Evolutionary conservation across 2,888 invertebrate genomes (phyloP).

Genomic region (Heliothis peltigera): DNA sequence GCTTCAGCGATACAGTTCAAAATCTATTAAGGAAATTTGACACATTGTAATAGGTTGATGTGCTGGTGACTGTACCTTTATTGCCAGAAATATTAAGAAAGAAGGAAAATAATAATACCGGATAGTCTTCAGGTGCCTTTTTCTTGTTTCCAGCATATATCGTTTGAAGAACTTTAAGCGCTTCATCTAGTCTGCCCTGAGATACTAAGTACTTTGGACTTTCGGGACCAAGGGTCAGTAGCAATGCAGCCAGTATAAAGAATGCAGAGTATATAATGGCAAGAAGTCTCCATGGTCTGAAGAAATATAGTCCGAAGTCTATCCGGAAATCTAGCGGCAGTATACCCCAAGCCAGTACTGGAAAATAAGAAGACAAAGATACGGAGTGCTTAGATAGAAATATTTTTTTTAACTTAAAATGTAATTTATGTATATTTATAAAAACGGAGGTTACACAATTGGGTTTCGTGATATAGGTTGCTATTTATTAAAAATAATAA

Average conservation of each 20-base stretch:
- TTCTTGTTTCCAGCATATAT: constrained; percentile 89
- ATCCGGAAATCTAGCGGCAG: constrained; percentile 89
- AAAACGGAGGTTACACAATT: too few relatives aligned
- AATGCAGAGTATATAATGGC: constrained; percentile 91
- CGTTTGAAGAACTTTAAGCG: constrained; percentile 90
- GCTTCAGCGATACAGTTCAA: too few relatives aligned
- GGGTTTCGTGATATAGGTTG: too few relatives aligned
- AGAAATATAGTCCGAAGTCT: constrained; percentile 86
- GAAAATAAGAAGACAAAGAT: constrained; percentile 45
- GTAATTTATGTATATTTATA: too few relatives aligned
- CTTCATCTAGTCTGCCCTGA: constrained; percentile 90
- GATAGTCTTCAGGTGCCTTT: constrained; percentile 82
- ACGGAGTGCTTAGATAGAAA: too few relatives aligned
- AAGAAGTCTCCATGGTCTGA: constrained; percentile 94
- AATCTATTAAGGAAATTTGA: too few relatives aligned
- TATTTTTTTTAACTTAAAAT: too few relatives aligned
- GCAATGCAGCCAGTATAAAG: constrained; percentile 89
- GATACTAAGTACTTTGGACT: constrained; percentile 94
- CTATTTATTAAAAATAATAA: too few relatives aligned
- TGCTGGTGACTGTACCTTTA: too few relatives aligned
- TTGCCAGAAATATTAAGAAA: too few relatives aligned
- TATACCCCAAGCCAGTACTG: constrained; percentile 92
- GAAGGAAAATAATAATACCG: constrained; percentile 81
- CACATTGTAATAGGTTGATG: too few relatives aligned
- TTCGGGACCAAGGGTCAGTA: constrained; percentile 91